Evolutionary conservation across 2,797 vertebrate genomes (phyloP).

Genomic region (Enteromius thamalakanensis): DNA sequence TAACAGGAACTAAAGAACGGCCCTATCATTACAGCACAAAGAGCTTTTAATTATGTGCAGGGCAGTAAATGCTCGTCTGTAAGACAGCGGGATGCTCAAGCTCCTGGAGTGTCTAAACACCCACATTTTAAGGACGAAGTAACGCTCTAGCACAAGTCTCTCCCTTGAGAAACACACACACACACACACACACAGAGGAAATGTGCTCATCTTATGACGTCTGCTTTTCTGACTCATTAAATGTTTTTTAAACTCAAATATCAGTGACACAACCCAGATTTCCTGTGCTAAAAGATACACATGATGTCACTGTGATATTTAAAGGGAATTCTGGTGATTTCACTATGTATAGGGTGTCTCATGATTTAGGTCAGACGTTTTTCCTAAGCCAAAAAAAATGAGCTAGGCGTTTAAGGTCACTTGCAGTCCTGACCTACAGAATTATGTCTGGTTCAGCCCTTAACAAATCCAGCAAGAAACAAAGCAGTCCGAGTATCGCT

Average conservation of each 20-base stretch:
- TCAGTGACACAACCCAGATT: conserved; percentile 52
- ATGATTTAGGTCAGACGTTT: neutral
- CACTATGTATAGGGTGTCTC: neutral
- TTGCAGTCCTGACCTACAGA: neutral
- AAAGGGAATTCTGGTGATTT: conserved; percentile 19
- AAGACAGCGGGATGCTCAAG: conserved; percentile 70
- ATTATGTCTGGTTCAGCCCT: conserved; percentile 10
- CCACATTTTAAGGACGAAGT: conserved; percentile 69
- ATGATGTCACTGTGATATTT: conserved; percentile 58
- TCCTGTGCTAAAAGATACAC: conserved; percentile 47
- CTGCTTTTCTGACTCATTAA: conserved; percentile 69
- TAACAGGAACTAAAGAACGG: conserved; percentile 67
- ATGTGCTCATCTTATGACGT: conserved; percentile 74
- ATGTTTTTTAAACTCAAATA: conserved; percentile 69
- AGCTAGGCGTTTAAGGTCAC: conserved; percentile 19
- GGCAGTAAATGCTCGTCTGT: conserved; percentile 76
- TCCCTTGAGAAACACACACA: conserved; percentile 70
- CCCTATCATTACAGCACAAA: conserved; percentile 68
- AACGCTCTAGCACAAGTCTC: conserved; percentile 70
- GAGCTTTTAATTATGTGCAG: conserved; percentile 77
- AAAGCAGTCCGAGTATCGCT: neutral
- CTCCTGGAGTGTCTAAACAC: conserved; percentile 68
- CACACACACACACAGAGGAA: conserved; percentile 54
- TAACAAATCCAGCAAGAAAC: neutral
- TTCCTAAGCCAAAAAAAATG: neutral